Base-by-base conservation (phyloP, 2,888 invertebrate genomes). In the Oscheius sp. region DNA sequence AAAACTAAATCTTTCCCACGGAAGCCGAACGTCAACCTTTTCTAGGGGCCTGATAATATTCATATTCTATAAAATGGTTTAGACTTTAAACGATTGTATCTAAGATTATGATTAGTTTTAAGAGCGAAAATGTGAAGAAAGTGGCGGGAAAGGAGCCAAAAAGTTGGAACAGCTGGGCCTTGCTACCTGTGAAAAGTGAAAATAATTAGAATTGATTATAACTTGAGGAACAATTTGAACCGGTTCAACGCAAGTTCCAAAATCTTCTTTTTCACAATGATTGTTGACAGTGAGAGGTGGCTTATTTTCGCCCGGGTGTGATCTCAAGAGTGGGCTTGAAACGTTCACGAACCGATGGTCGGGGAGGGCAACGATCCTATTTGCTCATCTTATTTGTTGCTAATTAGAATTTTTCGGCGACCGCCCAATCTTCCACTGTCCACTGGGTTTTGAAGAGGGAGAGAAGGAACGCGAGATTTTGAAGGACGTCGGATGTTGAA, bases 261-360 rank as follows among this genome's bases (percentile, higher is more conserved):
- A 25, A 45, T 61, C 61, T 25, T 17, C 33, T 61, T 61, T n/a
- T n/a, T 61, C 61, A 10, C 17, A 27, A 34, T 55, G 61, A 61
- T 61, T 61, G 61, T 61, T 61, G 61, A 61, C 61, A n/a, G 61
- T 61, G 61, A 45, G n/a, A n/a, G 55, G 37, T 61, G 61, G 61
- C 61, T 61, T 61, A 61, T 61, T 61, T 61, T 61, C 61, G 61
- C 50, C 23, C 61, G 55, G 55, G 61, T 61, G 45, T 61, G 61
- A 45, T 42, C 61, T 61, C 61, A 45, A 61, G 61, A 61, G 61
- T 45, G 61, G 61, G 61, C 61, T 61, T 45, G 61, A 61, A 61
- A 61, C 61, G 61, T 61, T 61, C 61, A 61, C 61, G 61, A 61
- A 45, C 45, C 45, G 45, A 42, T 23, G 34, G 57, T 39, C 23